Conservation (phyloP, 2,888 invertebrate genomes). For the Tuta absoluta region DNA sequence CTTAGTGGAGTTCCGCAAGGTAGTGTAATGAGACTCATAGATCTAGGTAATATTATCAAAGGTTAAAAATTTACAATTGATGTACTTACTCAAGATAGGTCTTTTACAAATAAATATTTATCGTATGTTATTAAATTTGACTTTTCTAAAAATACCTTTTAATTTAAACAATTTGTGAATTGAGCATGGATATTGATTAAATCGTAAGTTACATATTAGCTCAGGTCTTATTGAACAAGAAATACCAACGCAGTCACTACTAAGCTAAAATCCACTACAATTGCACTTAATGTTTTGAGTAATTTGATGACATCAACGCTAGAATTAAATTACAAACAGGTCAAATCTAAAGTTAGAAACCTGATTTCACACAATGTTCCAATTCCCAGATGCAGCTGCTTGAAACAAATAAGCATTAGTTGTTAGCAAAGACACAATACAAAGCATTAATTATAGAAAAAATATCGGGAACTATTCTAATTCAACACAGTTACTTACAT, state of each 20-base stretch:
- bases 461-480: background rate
- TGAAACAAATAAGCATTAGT: constrained; percentile 35
- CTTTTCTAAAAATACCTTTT: too few relatives aligned
- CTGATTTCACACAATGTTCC: constrained; percentile 11
- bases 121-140: too few relatives aligned
- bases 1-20: constrained; percentile 5
- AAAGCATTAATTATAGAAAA: background rate
- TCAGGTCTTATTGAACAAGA: too few relatives aligned
- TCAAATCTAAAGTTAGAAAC: background rate
- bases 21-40: background rate
- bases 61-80: background rate
- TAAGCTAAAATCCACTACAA: background rate
- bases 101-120: background rate
- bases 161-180: too few relatives aligned
- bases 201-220: too few relatives aligned
- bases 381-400: constrained; percentile 34
- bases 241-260: background rate
- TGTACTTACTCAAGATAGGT: background rate
- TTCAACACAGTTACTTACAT: background rate
- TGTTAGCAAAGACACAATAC: constrained; percentile 21
- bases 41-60: background rate
- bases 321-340: background rate
- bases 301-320: constrained; percentile 1
- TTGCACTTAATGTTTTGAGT: background rate
- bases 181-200: too few relatives aligned